phyloP scores from a whole-genome alignment of 2,113 vertebrate species.

The Austrofundulus limnaeus region DNA sequence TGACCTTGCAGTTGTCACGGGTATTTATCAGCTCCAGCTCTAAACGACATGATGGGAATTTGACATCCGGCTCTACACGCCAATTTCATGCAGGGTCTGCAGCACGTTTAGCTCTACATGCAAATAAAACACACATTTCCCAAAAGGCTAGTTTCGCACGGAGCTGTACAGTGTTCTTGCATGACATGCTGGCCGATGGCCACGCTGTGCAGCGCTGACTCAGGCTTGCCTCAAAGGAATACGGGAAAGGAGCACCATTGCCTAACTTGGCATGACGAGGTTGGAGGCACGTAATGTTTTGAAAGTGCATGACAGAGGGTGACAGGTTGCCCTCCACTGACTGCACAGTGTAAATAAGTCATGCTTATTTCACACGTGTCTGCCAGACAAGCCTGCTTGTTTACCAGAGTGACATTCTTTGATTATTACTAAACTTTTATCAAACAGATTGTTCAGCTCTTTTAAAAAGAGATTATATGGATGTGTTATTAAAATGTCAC shows the following conservation, averaged over 20 bases:
- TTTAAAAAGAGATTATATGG: no score
- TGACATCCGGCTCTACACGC: constrained; percentile 3
- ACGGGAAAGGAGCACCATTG: neutral
- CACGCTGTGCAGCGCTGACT: neutral
- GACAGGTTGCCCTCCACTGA: neutral
- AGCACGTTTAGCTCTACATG: no score
- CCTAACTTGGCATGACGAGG: neutral
- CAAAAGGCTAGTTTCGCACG: neutral
- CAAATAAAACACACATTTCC: neutral
- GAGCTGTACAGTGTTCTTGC: neutral
- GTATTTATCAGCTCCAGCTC: neutral
- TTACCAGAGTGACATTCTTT: neutral
- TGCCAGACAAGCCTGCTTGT: neutral
- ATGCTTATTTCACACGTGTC: neutral
- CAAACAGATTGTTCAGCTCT: no score
- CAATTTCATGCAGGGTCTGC: neutral
- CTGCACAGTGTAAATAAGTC: no score
- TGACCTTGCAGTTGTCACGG: constrained; percentile 2
- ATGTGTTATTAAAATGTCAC: no score
- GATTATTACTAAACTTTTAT: no score
- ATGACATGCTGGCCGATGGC: neutral
- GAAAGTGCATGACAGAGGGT: neutral
- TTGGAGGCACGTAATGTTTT: neutral
- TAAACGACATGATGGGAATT: neutral
- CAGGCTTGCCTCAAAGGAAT: neutral